Conservation (phyloP, 2,888 invertebrate species). For the Adineta ricciae region DNA sequence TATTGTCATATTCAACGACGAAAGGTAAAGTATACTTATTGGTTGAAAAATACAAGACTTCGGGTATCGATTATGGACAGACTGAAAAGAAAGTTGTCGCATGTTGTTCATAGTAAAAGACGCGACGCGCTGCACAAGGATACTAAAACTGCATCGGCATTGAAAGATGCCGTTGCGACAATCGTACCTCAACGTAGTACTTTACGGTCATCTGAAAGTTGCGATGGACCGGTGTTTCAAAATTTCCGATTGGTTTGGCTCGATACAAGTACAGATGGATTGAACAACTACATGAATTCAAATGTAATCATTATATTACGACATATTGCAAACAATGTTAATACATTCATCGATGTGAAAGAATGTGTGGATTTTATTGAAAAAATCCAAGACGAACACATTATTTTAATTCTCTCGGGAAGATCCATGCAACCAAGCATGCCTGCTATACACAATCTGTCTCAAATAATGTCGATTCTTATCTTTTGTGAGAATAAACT, state of each 20-base stretch:
- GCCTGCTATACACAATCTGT: not conserved
- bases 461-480: not conserved
- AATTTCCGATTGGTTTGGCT: not conserved
- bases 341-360: not conserved
- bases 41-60: no score
- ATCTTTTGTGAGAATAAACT: not conserved
- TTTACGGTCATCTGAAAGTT: not conserved
- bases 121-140: fast-evolving
- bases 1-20: no score
- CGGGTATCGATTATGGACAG: not conserved
- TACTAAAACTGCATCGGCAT: not conserved
- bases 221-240: not conserved
- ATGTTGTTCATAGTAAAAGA: not conserved
- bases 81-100: not conserved
- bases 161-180: not conserved
- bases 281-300: not conserved
- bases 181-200: not conserved
- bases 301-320: not conserved
- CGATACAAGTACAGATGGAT: not conserved
- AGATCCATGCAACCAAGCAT: not conserved
- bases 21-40: no score
- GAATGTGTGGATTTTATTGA: not conserved
- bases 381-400: not conserved
- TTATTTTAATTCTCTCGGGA: not conserved
- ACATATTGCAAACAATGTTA: not conserved